phyloP scores from a whole-genome alignment of 2,797 vertebrate genomes.

The Phrynocephalus guinanensis region DNA sequence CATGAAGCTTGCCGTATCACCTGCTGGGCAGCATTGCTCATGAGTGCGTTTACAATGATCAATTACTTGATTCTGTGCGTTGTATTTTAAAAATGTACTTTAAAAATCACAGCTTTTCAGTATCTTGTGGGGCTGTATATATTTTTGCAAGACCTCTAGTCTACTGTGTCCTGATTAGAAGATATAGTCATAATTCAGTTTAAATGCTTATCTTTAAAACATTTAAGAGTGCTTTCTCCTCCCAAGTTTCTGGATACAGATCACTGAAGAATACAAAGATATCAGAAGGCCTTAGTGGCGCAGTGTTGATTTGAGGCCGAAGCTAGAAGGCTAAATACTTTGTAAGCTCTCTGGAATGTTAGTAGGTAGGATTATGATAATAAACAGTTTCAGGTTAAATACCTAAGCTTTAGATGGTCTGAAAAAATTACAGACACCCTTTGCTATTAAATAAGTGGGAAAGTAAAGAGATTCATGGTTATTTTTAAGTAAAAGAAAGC shows the following conservation, averaged over 20 bases:
- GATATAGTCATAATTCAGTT: slow-evolving; percentile 46
- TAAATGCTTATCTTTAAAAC: slow-evolving; percentile 49
- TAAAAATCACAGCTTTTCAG: slow-evolving; percentile 42
- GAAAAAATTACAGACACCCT: not conserved
- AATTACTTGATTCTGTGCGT: not conserved
- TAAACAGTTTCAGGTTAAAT: not conserved
- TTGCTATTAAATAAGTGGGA: slow-evolving; percentile 25
- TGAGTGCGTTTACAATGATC: not conserved
- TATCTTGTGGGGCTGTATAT: slow-evolving; percentile 7
- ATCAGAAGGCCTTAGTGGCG: not conserved
- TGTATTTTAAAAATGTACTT: not conserved
- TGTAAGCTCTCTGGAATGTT: slow-evolving; percentile 31
- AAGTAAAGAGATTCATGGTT: not conserved
- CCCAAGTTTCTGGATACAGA: slow-evolving; percentile 21
- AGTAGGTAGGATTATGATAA: not conserved
- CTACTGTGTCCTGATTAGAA: slow-evolving; percentile 38
- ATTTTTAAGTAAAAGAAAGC: slow-evolving; percentile 2
- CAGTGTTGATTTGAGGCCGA: slow-evolving; percentile 37
- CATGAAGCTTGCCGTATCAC: not conserved
- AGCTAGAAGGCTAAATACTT: slow-evolving; percentile 30
- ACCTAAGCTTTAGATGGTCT: not conserved
- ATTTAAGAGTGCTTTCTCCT: slow-evolving; percentile 43
- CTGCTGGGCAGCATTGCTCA: not conserved
- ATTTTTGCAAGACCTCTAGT: slow-evolving; percentile 2
- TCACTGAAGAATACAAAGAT: slow-evolving; percentile 22